Conservation (phyloP, 2,797 vertebrate genomes). For the Dicrostonyx torquatus region DNA sequence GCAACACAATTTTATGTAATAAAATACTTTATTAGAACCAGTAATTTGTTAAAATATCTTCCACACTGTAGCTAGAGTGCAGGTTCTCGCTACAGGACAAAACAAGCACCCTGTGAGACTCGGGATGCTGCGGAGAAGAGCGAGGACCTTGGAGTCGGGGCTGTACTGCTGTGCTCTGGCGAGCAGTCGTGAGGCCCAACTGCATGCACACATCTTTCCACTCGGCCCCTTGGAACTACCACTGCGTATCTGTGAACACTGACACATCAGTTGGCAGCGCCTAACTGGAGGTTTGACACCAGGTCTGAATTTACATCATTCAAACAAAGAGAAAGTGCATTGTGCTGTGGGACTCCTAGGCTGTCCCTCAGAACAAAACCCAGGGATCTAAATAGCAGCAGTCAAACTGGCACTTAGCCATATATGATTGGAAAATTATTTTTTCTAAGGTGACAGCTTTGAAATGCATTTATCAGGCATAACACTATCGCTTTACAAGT, state of each 20-base stretch:
- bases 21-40: constrained; percentile 88
- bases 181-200: background rate
- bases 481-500: background rate
- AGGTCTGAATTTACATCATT: background rate
- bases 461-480: background rate
- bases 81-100: constrained; percentile 59
- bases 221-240: background rate
- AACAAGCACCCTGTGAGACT: constrained; percentile 40
- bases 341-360: fast-evolving
- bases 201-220: background rate
- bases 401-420: background rate
- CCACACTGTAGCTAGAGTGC: constrained; percentile 84
- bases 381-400: background rate
- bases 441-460: background rate
- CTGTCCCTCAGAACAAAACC: background rate
- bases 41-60: constrained; percentile 81
- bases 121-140: background rate
- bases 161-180: background rate
- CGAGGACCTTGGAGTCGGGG: background rate
- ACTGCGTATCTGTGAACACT: background rate
- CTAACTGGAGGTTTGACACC: background rate
- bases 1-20: constrained; percentile 68
- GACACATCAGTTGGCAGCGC: background rate
- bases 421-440: background rate
- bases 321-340: background rate